Base-by-base conservation (phyloP, 2,797 vertebrate genomes). In the Australoheros facetus region DNA sequence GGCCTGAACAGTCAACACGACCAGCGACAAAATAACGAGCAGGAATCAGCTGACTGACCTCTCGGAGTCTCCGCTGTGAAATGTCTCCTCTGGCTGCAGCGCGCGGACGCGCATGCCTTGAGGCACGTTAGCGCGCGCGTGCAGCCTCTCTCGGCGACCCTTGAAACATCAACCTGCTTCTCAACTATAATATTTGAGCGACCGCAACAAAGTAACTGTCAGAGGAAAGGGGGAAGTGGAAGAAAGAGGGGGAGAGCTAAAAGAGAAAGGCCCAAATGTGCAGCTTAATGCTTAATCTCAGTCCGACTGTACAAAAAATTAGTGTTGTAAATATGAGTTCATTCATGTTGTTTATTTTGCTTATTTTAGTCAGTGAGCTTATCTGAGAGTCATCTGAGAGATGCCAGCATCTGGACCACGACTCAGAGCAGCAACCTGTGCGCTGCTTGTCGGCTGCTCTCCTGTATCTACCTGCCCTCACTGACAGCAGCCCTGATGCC, bases 361-460 rank as follows among this genome's bases (percentile, higher is more conserved):
- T 62, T 62, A 9, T 39, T 39, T 62, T 0, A 39, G 34, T 62
- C n/a, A 37, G 32, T 13, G 34, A 62, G 28, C 28, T 30, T 5
- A 30, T 62, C 59, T 37, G 23, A 62, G 34, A 42, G n/a, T 39
- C n/a, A 62, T 62, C 59, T 62, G 59, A 42, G n/a, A 62, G 19
- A 59, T 37, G 19, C 57, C n/a, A 37, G n/a, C 7, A 16, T 39
- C 45, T 48, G 45, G 42, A 48, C 42, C 42, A 48, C 13, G 42
- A 48, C 14, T 48, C n/a, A 37, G 37, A 60, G 32, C 32, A 37
- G 58, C 32, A 2, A 14, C 0, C 0, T 37, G 32, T 59, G 0
- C 34, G 26, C 26, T 34, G n/a, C 57, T 58, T 37, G 19, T 59
- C 17, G n/a, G 30, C 10, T 4, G n/a, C 57, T 59, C 32, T 37